Evolutionary conservation across 2,113 vertebrate species (phyloP).

Genomic region (Misgurnus mizolepis): DNA sequence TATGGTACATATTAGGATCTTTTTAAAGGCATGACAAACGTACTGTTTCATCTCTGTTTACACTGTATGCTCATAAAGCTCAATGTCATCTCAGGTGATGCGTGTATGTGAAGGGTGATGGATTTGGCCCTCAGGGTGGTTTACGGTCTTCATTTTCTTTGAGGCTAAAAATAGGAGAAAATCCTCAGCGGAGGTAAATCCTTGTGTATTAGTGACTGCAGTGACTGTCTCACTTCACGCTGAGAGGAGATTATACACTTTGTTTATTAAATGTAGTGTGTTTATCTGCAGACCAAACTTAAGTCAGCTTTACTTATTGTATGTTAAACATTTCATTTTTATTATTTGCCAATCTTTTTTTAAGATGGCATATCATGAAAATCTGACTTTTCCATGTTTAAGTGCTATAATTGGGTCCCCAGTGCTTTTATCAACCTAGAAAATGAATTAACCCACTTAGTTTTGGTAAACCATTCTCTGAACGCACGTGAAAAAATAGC

Average conservation of each 20-base stretch:
- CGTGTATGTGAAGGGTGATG: constrained; percentile 19
- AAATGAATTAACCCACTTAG: too few relatives aligned
- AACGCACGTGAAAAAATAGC: too few relatives aligned
- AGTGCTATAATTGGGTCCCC: too few relatives aligned
- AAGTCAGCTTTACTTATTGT: too few relatives aligned
- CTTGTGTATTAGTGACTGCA: constrained; percentile 74
- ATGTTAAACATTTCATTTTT: too few relatives aligned
- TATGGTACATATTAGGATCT: too few relatives aligned
- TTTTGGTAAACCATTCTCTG: too few relatives aligned
- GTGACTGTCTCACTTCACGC: constrained; percentile 59
- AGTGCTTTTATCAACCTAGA: too few relatives aligned
- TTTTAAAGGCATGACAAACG: background rate
- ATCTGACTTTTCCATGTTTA: too few relatives aligned
- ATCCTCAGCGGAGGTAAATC: constrained; percentile 77
- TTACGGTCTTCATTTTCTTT: constrained; percentile 65
- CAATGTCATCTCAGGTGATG: constrained; percentile 43
- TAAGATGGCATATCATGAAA: too few relatives aligned
- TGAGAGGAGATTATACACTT: constrained; percentile 10
- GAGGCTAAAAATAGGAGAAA: constrained; percentile 75
- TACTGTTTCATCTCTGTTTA: background rate
- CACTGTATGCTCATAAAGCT: constrained; percentile 46
- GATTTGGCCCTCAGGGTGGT: constrained; percentile 40
- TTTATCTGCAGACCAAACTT: background rate
- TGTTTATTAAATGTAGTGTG: background rate
- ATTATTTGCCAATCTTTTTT: too few relatives aligned